A percentile compares a stretch with the other conserved stretches of the same genome.
Conservation (phyloP, 2,888 invertebrate genomes). For the Scaptomyza polygonia region DNA sequence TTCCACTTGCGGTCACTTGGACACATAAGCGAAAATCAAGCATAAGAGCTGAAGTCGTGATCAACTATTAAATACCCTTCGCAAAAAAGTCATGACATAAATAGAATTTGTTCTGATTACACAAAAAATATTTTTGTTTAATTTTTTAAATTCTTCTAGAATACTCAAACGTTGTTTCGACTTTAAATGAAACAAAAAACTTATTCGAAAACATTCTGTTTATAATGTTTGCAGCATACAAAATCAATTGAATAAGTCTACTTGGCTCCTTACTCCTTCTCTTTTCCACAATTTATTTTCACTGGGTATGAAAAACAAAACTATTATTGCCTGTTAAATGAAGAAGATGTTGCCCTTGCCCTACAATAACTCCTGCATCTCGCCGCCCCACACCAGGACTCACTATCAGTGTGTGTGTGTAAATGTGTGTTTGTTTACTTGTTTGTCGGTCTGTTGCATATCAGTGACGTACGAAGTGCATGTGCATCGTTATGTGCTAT, state of each 20-base stretch:
- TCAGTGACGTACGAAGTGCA: constrained; percentile 52
- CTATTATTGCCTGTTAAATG: constrained; percentile 5
- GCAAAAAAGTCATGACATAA: background rate
- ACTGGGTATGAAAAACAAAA: constrained; percentile 18
- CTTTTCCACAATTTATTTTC: background rate
- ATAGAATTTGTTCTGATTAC: background rate
- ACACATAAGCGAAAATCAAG: background rate
- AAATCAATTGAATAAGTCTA: too few species aligned
- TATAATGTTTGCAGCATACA: too few species aligned
- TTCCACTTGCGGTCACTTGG: constrained; percentile 25
- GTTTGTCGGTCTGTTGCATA: constrained; percentile 44
- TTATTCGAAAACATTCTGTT: too few species aligned
- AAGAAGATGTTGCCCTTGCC: constrained; percentile 10
- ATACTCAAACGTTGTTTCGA: too few species aligned
- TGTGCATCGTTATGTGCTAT: constrained; percentile 36
- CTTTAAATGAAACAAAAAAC: too few species aligned
- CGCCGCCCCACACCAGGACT: background rate
- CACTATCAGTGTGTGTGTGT: constrained; percentile 5
- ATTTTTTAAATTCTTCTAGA: too few species aligned
- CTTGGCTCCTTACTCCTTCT: background rate
- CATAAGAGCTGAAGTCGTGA: background rate
- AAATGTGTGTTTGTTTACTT: constrained; percentile 17
- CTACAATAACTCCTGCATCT: background rate
- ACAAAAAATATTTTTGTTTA: too few species aligned
- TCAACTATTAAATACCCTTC: constrained; percentile 3